Evolutionary conservation across 64 coral and sea anemone species (phyloP).

Genomic region (Montipora efflorescens): DNA sequence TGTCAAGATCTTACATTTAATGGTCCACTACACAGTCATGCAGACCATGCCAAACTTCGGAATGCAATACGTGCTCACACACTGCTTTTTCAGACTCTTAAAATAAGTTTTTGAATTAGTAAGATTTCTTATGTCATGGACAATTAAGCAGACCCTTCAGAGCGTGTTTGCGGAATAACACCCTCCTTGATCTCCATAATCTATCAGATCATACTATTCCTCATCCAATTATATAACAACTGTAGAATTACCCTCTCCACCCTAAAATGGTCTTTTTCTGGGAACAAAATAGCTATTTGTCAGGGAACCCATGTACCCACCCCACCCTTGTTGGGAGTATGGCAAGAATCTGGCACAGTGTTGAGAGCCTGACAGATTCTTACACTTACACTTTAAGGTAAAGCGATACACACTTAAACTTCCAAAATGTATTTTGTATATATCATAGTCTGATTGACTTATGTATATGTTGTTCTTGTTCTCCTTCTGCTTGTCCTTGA

Average conservation of each 20-base stretch:
- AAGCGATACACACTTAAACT: conserved; percentile 90
- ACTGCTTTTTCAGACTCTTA: too few relatives aligned
- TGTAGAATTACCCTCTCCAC: conserved; percentile 11
- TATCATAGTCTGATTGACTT: conserved; percentile 88
- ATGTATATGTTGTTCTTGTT: conserved; percentile 78
- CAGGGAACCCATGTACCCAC: conserved; percentile 95
- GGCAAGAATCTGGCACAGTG: conserved; percentile 85
- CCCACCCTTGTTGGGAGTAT: conserved; percentile 94
- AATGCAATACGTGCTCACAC: too few relatives aligned
- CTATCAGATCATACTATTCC: too few relatives aligned
- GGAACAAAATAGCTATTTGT: conserved; percentile 90
- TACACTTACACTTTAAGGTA: conserved; percentile 80
- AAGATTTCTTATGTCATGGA: too few relatives aligned
- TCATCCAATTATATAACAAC: too few relatives aligned
- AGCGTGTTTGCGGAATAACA: too few relatives aligned
- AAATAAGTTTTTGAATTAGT: too few relatives aligned
- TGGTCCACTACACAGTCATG: too few relatives aligned
- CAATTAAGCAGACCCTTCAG: too few relatives aligned
- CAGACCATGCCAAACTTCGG: too few relatives aligned
- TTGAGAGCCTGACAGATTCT: conserved; percentile 40
- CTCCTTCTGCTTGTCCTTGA: conserved; percentile 77
- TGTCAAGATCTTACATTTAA: too few relatives aligned
- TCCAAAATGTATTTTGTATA: conserved; percentile 92
- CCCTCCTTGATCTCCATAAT: too few relatives aligned
- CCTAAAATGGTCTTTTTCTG: conserved; percentile 68